Percentiles rank a stretch among this genome's conserved stretches.
These are phyloP conservation scores for Tenualosa thibaudeaui DNA, from an alignment of 2,797 vertebrate species.

Conservation along the genomic window DNA sequence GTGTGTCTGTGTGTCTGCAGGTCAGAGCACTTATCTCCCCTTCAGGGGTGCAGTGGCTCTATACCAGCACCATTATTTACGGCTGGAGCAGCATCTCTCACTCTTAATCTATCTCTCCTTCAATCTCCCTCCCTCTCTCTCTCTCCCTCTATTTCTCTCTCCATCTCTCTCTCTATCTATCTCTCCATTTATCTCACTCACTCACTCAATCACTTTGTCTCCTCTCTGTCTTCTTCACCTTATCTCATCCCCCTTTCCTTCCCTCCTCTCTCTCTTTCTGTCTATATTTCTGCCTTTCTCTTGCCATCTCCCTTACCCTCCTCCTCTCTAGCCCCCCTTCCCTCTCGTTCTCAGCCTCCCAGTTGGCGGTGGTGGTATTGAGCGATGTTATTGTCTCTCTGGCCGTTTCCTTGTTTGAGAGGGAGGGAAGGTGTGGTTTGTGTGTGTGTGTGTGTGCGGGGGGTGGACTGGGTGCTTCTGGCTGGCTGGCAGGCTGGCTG, in stretches of 20 bases:
- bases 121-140: slow-evolving; percentile 48
- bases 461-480: not conserved
- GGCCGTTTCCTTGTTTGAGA: slow-evolving; percentile 75
- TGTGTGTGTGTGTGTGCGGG: no score
- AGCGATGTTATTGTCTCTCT: slow-evolving; percentile 60
- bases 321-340: slow-evolving; percentile 47
- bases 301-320: not conserved
- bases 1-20: slow-evolving; percentile 39
- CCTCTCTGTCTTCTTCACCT: not conserved
- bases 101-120: slow-evolving; percentile 45
- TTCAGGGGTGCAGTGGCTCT: slow-evolving; percentile 64
- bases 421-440: slow-evolving; percentile 51
- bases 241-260: slow-evolving; percentile 30
- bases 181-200: not conserved
- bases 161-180: slow-evolving; percentile 40
- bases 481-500: slow-evolving; percentile 51
- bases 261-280: not conserved
- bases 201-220: slow-evolving; percentile 62
- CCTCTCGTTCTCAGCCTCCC: slow-evolving; percentile 36
- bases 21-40: slow-evolving; percentile 65
- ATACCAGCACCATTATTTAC: slow-evolving; percentile 61
- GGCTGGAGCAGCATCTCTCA: slow-evolving; percentile 62
- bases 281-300: no score
- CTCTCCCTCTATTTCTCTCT: slow-evolving; percentile 55
- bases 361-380: not conserved